Base-by-base conservation (phyloP, 2,797 vertebrate genomes). In the Rhinogobio ventralis region DNA sequence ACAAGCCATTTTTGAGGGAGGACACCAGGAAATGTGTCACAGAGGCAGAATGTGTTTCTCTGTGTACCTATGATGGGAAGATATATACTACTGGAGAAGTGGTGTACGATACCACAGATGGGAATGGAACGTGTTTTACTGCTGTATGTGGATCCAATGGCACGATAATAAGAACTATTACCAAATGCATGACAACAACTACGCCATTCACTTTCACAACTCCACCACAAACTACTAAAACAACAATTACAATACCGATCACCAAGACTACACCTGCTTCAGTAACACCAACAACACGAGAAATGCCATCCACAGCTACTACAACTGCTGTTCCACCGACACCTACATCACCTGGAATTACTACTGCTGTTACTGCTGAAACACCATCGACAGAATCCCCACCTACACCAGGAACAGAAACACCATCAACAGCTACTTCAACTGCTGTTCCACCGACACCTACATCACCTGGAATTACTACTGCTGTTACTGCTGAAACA, bases 71-170 rank as follows among this genome's bases (percentile, higher is more conserved):
- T 9, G 83, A 92, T 0, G 95, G 95, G 1, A 85, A 20, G 19
- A 86, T 0, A 10, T 96, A 95, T 87, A 78, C 60, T 0, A 91
- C 92, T 0, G 91, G 91, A 6, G 91, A 93, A 0, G 86, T 51
- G 72, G 90, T 98, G 64, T 98, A 98, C 85, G 20, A 92, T 13
- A 97, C 95, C 4, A 92, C 95, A 1, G 97, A 98, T 19, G 96
- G 96, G 39, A 91, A 90, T 20, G 96, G 95, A 55, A 92, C 89
- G 23, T 99, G 97, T 84, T 92, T 97, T 5, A 73, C 5, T 0
- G 97, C 95, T 86, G 55, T 4, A 69, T 99, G 97, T 87, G 90
- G 87, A 62, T 49, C 81, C 74, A 93, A 96, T 1, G 96, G 96
- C 87, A 95, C 83, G 0, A 91, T 97, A 67, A 25, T 51, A 0